phyloP scores from a whole-genome alignment of 2,797 vertebrate species.

The Parauchenoglanis punctatus region DNA sequence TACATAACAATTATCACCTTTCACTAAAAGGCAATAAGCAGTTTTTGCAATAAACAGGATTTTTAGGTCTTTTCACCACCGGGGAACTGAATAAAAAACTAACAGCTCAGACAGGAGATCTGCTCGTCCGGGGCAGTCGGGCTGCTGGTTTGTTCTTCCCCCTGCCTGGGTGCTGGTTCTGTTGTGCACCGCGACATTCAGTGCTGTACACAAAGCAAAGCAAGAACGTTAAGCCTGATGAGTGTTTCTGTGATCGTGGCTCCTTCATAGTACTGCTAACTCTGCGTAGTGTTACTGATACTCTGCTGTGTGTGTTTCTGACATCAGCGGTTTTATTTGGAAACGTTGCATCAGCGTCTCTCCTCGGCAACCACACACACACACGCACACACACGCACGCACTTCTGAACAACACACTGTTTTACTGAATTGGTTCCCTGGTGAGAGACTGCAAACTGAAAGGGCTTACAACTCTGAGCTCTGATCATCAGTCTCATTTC shows the following conservation, averaged over 20 bases:
- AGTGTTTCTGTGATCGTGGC: background rate
- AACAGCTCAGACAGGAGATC: too few relatives aligned
- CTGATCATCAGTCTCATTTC: background rate
- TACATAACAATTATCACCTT: too few relatives aligned
- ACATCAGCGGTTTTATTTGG: constrained; percentile 21
- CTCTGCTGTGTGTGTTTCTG: background rate
- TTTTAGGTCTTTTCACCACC: too few relatives aligned
- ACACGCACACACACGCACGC: background rate
- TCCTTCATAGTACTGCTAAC: background rate
- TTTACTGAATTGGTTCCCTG: background rate
- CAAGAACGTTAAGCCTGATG: background rate
- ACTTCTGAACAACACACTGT: background rate
- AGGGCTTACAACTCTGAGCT: background rate
- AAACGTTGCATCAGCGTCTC: constrained; percentile 9
- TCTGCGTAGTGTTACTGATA: background rate
- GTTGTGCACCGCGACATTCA: background rate
- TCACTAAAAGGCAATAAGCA: too few relatives aligned
- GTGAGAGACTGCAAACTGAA: background rate
- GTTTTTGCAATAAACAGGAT: too few relatives aligned
- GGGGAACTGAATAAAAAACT: too few relatives aligned
- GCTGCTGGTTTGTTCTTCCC: background rate
- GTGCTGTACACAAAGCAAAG: background rate
- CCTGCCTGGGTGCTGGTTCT: background rate
- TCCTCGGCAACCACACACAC: background rate
- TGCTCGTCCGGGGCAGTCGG: too few relatives aligned